Evolutionary conservation across 2,888 invertebrate species (phyloP), one percentile per base, ranked within the genome.

Genomic region (Pseudococcus viburni): DNA sequence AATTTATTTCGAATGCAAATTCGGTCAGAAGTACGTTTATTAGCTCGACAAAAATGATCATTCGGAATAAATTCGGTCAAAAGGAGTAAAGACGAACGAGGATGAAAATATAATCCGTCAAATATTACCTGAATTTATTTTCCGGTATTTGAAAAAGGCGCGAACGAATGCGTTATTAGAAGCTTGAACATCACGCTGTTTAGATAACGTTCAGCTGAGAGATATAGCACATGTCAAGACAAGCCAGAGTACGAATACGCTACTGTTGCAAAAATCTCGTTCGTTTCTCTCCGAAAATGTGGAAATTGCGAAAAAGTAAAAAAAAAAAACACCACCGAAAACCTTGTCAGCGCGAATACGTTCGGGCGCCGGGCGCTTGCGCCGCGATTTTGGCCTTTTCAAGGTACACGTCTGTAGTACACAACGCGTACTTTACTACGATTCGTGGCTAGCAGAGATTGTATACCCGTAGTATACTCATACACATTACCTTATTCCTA

Each of bases 241-340:
- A 48, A 86, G 87, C 77, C 33, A 80, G 55, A 55, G 42, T 73
- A 87, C 87, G 87, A 87, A 48, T 87, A 87, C 80, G 80, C 77
- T 87, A 87, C 87, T 87, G 87, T 87, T 87, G 87, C 87, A 87
- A 87, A 87, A 87, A 87, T 77, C 48, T 80, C 26, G 26, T 85
- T 33, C 33, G 85, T 86, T 59, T 64, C 64, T 33, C 86, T 19
- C n/a, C 39, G 68, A 59, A 59, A 17, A 42, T 64, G 59, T 86
- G 86, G 33, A 42, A 86, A 86, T 33, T 33, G 84, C 84, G 48
- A 26, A 48, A 55, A 84, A 42, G 1, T 2, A 3, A 33, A 33
- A 3, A 33, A 33, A 33, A 33, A 33, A 33, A 33, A 39, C 11
- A 39, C 22, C 39, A 19, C 42, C 83, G 42, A 83, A 80, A 64